Conservation (phyloP, 2,888 invertebrate genomes). For the Halocaridina rubra region DNA sequence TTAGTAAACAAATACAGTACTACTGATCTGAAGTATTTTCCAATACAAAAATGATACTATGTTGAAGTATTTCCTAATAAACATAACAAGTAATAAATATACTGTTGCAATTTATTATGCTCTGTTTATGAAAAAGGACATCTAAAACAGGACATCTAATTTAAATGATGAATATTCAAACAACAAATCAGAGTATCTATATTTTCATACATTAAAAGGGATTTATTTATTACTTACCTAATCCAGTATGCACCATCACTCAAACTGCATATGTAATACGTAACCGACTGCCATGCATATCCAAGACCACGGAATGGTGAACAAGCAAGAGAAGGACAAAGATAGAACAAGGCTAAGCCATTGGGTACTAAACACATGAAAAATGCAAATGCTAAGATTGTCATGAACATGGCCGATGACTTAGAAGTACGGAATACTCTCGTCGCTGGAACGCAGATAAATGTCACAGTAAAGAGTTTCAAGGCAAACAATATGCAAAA, state of each 20-base stretch:
- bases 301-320: constrained; percentile 80
- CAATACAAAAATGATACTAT: too few species aligned
- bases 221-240: constrained; percentile 16
- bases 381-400: constrained; percentile 81
- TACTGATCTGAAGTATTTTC: too few species aligned
- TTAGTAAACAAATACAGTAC: too few species aligned
- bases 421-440: constrained; percentile 83
- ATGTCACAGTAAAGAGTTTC: constrained; percentile 84
- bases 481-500: constrained; percentile 84
- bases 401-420: constrained; percentile 87
- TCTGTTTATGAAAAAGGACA: neutral
- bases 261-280: constrained; percentile 29
- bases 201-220: neutral
- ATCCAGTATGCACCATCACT: constrained; percentile 29
- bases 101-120: neutral
- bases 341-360: constrained; percentile 79
- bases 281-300: constrained; percentile 34
- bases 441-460: constrained; percentile 80
- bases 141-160: too few species aligned
- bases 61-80: too few species aligned
- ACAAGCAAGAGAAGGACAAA: constrained; percentile 77
- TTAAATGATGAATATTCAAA: too few species aligned
- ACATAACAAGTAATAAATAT: neutral
- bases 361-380: constrained; percentile 78
- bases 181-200: too few species aligned